A percentile compares a stretch with the other conserved stretches of the same genome.
phyloP scores from a whole-genome alignment of 1,140 invertebrate species.

The Drosophila pallidifrons region DNA sequence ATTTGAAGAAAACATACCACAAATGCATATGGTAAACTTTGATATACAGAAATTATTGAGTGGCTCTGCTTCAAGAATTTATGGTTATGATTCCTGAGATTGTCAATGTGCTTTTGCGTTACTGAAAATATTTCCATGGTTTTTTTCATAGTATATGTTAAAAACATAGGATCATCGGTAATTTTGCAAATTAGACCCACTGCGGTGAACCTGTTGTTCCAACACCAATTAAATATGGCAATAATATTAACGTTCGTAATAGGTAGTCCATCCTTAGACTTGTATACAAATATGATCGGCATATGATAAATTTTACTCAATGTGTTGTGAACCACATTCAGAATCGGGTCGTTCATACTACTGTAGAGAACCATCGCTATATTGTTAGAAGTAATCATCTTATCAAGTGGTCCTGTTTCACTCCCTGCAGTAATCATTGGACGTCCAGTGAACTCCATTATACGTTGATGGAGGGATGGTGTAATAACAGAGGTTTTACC shows the following conservation, averaged over 20 bases:
- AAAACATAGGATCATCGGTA: not conserved
- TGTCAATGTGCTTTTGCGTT: no score
- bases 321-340: not conserved
- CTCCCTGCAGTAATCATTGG: not conserved
- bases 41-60: no score
- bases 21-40: not conserved
- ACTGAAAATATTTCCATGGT: not conserved
- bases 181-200: not conserved
- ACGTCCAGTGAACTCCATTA: not conserved
- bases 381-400: not conserved
- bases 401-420: not conserved
- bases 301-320: not conserved
- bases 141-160: not conserved
- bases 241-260: not conserved
- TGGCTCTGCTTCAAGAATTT: no score
- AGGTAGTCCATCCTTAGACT: not conserved
- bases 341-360: not conserved
- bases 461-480: not conserved
- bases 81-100: no score
- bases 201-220: not conserved
- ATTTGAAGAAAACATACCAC: not conserved
- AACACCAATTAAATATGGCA: conserved; percentile 1
- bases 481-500: not conserved
- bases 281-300: not conserved
- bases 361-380: not conserved